These are phyloP conservation scores for Yponomeuta malinellus DNA, from an alignment of 2,888 invertebrate genomes.

Conservation along the genomic window DNA sequence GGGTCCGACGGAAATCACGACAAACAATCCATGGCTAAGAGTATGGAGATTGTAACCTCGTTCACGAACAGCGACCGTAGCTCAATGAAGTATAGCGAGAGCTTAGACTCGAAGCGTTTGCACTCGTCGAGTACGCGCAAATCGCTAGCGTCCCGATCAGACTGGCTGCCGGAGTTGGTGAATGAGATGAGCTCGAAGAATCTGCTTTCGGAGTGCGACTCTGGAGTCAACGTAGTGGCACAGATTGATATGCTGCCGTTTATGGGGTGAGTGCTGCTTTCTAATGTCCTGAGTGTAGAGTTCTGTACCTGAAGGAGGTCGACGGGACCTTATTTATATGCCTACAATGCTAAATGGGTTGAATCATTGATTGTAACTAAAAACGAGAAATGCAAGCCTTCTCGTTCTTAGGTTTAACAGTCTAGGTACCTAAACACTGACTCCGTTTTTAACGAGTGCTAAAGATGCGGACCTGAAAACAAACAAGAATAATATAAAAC, in stretches of 20 bases:
- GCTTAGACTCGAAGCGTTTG: not conserved
- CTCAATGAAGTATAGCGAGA: not conserved
- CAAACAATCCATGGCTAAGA: not conserved
- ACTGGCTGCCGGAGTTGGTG: constrained; percentile 31
- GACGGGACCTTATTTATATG: too few relatives aligned
- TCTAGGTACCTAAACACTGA: too few relatives aligned
- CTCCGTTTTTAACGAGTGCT: too few relatives aligned
- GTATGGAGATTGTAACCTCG: not conserved
- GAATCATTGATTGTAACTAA: too few relatives aligned
- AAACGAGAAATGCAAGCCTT: too few relatives aligned
- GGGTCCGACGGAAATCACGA: not conserved
- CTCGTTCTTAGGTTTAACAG: too few relatives aligned
- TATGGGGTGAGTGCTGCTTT: constrained; percentile 50
- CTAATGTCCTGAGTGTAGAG: not conserved
- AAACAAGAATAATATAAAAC: too few relatives aligned
- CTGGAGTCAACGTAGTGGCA: constrained; percentile 41
- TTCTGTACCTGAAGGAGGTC: too few relatives aligned
- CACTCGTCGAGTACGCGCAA: not conserved
- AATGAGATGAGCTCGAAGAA: constrained; percentile 23
- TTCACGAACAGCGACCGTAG: not conserved
- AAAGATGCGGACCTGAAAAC: too few relatives aligned
- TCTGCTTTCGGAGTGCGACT: constrained; percentile 29
- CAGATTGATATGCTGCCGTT: constrained; percentile 55
- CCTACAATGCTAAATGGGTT: too few relatives aligned
- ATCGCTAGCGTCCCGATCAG: constrained; percentile 14